Conservation (phyloP, 2,113 vertebrate species). For the Datnioides undecimradiatus region DNA sequence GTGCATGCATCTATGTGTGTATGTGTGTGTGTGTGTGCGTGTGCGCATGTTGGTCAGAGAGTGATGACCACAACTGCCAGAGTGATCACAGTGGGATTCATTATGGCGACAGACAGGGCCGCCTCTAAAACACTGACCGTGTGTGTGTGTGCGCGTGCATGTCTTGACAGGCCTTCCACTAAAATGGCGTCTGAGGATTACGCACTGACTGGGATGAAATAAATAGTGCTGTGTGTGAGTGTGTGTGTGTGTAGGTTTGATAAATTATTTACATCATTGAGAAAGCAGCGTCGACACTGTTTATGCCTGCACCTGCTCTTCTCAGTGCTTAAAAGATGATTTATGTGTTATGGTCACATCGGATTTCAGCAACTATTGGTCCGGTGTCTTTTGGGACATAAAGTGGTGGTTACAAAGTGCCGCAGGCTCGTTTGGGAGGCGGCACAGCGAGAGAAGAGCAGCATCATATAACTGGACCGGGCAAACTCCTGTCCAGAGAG, state of each 20-base stretch:
- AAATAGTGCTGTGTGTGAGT: conserved; percentile 87
- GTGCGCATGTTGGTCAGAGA: conserved; percentile 81
- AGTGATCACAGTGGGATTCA: conserved; percentile 91
- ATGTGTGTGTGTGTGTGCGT: conserved; percentile 51
- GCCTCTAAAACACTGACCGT: conserved; percentile 85
- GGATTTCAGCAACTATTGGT: conserved; percentile 95
- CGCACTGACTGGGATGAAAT: conserved; percentile 90
- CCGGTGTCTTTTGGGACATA: conserved; percentile 92
- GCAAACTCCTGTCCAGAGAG: conserved; percentile 92
- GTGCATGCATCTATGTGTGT: conserved; percentile 11
- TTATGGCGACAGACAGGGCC: conserved; percentile 93
- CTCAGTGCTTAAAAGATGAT: conserved; percentile 99
- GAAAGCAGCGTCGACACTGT: conserved; percentile 93
- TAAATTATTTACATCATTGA: conserved; percentile 99
- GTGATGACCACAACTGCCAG: conserved; percentile 91
- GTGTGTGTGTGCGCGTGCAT: conserved; percentile 1
- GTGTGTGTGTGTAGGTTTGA: conserved; percentile 90
- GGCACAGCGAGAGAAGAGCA: conserved; percentile 56
- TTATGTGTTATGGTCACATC: conserved; percentile 96
- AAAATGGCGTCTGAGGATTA: conserved; percentile 92
- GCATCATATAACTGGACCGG: conserved; percentile 90
- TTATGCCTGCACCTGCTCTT: conserved; percentile 94
- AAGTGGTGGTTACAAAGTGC: conserved; percentile 97
- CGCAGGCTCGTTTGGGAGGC: conserved; percentile 88
- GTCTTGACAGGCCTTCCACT: conserved; percentile 87